phyloP scores from a whole-genome alignment of 2,888 invertebrate species.

The Drosophila merina region DNA sequence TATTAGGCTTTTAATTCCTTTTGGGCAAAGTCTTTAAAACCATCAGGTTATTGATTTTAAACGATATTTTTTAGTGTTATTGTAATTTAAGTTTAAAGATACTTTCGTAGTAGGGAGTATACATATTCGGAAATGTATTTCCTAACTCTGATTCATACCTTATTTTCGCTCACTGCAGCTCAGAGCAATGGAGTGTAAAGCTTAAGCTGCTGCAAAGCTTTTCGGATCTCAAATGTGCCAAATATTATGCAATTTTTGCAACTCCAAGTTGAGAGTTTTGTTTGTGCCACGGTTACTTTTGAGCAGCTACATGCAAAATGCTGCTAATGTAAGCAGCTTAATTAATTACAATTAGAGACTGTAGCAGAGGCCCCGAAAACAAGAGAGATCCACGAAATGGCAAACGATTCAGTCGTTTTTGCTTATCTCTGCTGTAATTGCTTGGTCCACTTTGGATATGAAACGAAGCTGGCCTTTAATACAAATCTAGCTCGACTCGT shows the following conservation, averaged over 20 bases:
- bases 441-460: slow-evolving; percentile 53
- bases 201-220: slow-evolving; percentile 38
- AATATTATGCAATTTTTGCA: slow-evolving; percentile 69
- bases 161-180: slow-evolving; percentile 46
- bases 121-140: too few relatives aligned
- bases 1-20: background rate
- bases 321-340: slow-evolving; percentile 46
- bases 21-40: background rate
- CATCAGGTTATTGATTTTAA: background rate
- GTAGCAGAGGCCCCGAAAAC: slow-evolving; percentile 15
- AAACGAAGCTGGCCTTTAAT: slow-evolving; percentile 33
- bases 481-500: slow-evolving; percentile 16
- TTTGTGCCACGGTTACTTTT: background rate
- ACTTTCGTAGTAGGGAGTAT: background rate
- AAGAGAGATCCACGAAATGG: slow-evolving; percentile 52
- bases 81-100: background rate
- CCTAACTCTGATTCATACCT: background rate
- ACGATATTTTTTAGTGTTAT: background rate
- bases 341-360: slow-evolving; percentile 62
- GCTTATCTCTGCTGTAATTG: slow-evolving; percentile 27
- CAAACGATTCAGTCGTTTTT: slow-evolving; percentile 42
- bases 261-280: slow-evolving; percentile 13
- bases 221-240: slow-evolving; percentile 47
- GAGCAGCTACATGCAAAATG: slow-evolving; percentile 43
- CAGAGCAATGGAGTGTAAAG: slow-evolving; percentile 37